Conservation (phyloP, 2,797 vertebrate species). For the Odontamblyopus rebecca region DNA sequence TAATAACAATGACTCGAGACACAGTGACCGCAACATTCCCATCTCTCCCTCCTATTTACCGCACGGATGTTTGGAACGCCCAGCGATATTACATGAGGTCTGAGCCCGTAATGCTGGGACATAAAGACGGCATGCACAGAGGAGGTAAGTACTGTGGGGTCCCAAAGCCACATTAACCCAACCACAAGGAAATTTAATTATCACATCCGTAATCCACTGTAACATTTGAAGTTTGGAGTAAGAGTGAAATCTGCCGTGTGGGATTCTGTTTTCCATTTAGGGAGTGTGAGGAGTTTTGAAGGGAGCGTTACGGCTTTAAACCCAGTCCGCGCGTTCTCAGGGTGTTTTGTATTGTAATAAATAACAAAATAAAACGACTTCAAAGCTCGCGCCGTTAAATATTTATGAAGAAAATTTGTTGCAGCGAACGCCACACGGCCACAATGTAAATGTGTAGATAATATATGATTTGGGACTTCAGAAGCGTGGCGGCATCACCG, state of each 20-base stretch:
- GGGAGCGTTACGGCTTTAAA: not conserved
- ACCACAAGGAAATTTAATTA: conserved; percentile 38
- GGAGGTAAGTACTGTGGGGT: conserved; percentile 53
- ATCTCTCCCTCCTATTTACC: conserved; percentile 64
- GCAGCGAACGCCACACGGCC: conserved; percentile 13
- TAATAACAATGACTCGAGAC: conserved; percentile 72
- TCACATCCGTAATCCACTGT: conserved; percentile 39
- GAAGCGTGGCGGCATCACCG: too few relatives aligned
- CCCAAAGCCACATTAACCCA: conserved; percentile 42
- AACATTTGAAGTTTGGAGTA: conserved; percentile 32
- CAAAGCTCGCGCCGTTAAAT: not conserved
- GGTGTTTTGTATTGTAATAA: not conserved
- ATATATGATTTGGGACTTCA: not conserved
- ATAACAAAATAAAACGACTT: conserved; percentile 14
- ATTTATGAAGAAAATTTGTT: conserved; percentile 9
- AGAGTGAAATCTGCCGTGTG: conserved; percentile 12
- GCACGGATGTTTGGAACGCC: conserved; percentile 66
- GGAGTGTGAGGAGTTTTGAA: not conserved
- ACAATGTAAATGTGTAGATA: conserved; percentile 2
- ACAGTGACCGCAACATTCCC: conserved; percentile 67
- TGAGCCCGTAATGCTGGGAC: conserved; percentile 56
- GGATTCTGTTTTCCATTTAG: conserved; percentile 6
- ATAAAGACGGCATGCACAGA: conserved; percentile 45
- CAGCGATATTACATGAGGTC: conserved; percentile 66
- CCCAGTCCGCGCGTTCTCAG: not conserved